A percentile compares a stretch with the other conserved stretches of the same genome.
phyloP scores from a whole-genome alignment of 2,113 vertebrate species.

The Pitta sordida region DNA sequence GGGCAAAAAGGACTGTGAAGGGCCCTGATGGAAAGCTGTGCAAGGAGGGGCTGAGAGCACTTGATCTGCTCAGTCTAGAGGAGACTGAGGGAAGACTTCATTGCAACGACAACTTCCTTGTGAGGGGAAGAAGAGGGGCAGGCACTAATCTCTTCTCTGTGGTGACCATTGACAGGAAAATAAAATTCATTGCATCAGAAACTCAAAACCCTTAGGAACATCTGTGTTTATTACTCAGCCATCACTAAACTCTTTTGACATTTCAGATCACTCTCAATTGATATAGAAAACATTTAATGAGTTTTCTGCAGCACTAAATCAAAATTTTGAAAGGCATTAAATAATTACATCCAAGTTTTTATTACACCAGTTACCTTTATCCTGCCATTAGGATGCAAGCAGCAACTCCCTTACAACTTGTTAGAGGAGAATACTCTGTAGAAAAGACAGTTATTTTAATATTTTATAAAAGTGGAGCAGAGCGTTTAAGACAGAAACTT shows the following conservation, averaged over 20 bases:
- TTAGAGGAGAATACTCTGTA: not conserved
- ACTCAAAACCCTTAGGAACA: not conserved
- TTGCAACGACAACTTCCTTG: not conserved
- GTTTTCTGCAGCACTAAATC: not conserved
- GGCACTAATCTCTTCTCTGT: not conserved
- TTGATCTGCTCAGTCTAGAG: not conserved
- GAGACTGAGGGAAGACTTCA: not conserved
- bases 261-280: not conserved
- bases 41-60: not conserved
- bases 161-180: not conserved
- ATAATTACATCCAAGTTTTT: not conserved
- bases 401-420: not conserved
- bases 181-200: not conserved
- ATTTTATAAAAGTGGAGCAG: not conserved
- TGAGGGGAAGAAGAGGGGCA: not conserved
- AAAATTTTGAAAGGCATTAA: not conserved
- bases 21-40: not conserved
- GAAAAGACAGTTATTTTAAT: not conserved
- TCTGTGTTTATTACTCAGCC: not conserved
- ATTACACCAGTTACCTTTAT: not conserved
- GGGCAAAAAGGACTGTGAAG: not conserved
- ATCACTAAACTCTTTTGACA: not conserved
- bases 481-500: not conserved
- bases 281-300: not conserved
- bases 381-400: not conserved